Evolutionary conservation across 2,113 vertebrate species (phyloP).

Genomic region (Poecilia latipinna): DNA sequence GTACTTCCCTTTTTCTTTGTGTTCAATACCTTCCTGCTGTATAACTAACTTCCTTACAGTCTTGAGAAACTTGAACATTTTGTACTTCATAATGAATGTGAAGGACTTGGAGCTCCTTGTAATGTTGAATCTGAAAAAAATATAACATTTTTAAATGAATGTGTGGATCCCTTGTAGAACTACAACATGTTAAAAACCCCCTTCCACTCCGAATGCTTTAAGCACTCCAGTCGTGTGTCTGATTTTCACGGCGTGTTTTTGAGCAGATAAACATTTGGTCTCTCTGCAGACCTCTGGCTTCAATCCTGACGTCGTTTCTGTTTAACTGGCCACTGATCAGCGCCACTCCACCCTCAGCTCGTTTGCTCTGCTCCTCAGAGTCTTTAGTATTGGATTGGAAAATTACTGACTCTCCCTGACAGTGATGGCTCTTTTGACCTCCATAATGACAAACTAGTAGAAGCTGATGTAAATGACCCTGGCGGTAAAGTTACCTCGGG

Average conservation of each 20-base stretch:
- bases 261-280: constrained; percentile 40
- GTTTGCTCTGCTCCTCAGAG: constrained; percentile 5
- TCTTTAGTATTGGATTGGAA: constrained; percentile 15
- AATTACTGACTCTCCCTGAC: background rate
- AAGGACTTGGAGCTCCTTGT: background rate
- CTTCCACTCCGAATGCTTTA: background rate
- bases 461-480: background rate
- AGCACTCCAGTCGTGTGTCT: background rate
- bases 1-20: no score
- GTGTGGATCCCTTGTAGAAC: background rate
- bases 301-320: constrained; percentile 13
- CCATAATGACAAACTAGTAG: background rate
- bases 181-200: background rate
- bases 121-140: background rate
- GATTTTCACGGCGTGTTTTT: constrained; percentile 5
- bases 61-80: no score
- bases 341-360: constrained; percentile 24
- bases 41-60: no score
- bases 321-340: constrained; percentile 17
- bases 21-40: no score
- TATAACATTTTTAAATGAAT: background rate
- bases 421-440: constrained; percentile 11
- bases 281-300: background rate
- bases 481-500: background rate
- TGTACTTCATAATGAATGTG: no score